Conservation (phyloP, 1,140 invertebrate genomes). For the Macrosteles quadrilineatus region DNA sequence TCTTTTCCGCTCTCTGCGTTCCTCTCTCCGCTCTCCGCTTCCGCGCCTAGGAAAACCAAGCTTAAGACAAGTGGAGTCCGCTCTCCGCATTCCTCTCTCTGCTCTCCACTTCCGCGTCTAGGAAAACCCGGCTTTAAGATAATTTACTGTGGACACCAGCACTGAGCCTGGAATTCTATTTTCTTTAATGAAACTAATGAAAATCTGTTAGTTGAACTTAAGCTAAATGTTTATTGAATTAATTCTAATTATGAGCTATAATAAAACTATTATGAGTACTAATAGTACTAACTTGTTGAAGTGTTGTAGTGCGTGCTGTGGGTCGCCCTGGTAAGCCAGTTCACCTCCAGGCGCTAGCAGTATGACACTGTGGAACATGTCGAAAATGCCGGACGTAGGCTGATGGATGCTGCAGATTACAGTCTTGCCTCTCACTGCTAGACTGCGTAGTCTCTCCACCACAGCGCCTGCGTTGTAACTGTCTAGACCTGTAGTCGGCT, state of each 20-base stretch:
- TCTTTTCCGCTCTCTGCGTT: too few species aligned
- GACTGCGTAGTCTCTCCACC: constrained; percentile 64
- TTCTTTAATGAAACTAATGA: too few species aligned
- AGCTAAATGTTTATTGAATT: too few species aligned
- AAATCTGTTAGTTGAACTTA: too few species aligned
- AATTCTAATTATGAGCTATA: not conserved
- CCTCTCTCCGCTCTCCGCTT: too few species aligned
- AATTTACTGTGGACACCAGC: too few species aligned
- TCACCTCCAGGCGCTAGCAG: constrained; percentile 73
- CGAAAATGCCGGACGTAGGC: constrained; percentile 80
- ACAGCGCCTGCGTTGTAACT: constrained; percentile 76
- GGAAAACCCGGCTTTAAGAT: too few species aligned
- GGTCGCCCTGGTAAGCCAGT: constrained; percentile 73
- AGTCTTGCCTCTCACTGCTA: constrained; percentile 68
- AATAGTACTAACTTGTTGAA: constrained; percentile 58
- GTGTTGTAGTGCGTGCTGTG: constrained; percentile 57
- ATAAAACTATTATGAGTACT: not conserved
- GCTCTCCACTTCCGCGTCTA: too few species aligned
- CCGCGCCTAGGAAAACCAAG: too few species aligned
- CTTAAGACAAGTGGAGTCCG: too few species aligned
- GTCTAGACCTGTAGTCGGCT: constrained; percentile 90
- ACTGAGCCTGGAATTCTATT: too few species aligned
- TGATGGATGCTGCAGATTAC: constrained; percentile 87
- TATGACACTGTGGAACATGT: constrained; percentile 77
- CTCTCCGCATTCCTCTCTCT: too few species aligned